Conservation (phyloP, 2,113 vertebrate genomes). For the Heloderma charlesbogerti region DNA sequence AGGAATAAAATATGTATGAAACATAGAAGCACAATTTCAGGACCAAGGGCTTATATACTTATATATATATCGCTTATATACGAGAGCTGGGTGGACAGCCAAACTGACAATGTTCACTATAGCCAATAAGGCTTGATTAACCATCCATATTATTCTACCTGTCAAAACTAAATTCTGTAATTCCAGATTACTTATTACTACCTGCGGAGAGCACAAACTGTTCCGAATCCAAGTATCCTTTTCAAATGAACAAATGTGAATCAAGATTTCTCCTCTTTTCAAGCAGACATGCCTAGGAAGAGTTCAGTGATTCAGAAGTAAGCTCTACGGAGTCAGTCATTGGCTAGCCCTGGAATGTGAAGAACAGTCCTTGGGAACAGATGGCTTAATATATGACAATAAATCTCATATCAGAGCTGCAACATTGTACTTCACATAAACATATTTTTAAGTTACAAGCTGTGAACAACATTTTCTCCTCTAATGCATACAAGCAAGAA, state of each 20-base stretch:
- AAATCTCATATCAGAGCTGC: conserved; percentile 68
- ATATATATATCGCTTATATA: too few species aligned
- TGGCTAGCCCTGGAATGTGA: conserved; percentile 56
- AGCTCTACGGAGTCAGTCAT: conserved; percentile 32
- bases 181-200: conserved; percentile 28
- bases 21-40: not conserved
- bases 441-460: conserved; percentile 68
- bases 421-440: conserved; percentile 65
- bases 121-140: conserved; percentile 19
- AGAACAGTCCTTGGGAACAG: conserved; percentile 72
- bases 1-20: not conserved
- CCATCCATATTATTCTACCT: not conserved
- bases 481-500: conserved; percentile 40
- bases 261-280: conserved; percentile 25
- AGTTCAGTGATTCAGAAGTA: conserved; percentile 51
- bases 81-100: not conserved
- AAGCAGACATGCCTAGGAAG: conserved; percentile 50
- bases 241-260: conserved; percentile 52
- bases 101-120: conserved; percentile 11
- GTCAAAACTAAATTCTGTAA: conserved; percentile 10
- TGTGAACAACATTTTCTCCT: conserved; percentile 57
- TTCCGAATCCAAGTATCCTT: conserved; percentile 44
- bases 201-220: conserved; percentile 28
- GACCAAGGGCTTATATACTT: not conserved
- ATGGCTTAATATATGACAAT: conserved; percentile 76